These are phyloP conservation scores for Zonotrichia albicollis DNA, from an alignment of 2,797 vertebrate genomes.

Conservation along the genomic window DNA sequence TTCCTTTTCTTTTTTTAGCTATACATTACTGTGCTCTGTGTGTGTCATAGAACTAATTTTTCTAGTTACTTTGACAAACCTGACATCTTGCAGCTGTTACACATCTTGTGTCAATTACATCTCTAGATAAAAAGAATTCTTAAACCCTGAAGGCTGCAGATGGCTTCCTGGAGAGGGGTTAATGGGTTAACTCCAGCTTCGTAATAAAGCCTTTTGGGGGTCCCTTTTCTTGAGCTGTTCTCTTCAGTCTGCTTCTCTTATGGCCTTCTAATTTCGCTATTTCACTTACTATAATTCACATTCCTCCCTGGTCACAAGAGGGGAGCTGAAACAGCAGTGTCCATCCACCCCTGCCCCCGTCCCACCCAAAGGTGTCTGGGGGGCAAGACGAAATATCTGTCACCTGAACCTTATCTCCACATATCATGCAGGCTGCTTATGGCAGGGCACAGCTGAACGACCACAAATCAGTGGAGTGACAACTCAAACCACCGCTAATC, in stretches of 20 bases:
- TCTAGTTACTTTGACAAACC: slow-evolving; percentile 48
- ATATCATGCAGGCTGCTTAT: not conserved
- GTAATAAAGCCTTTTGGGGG: not conserved
- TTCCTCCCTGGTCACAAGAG: not conserved
- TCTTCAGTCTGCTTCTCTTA: not conserved
- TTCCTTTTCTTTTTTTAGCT: not conserved
- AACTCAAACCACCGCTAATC: slow-evolving; percentile 30
- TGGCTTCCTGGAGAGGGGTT: slow-evolving; percentile 56
- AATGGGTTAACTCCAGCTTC: slow-evolving; percentile 40
- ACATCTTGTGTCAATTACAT: slow-evolving; percentile 61
- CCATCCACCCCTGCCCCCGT: not conserved
- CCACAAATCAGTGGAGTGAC: slow-evolving; percentile 61
- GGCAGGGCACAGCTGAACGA: slow-evolving; percentile 29
- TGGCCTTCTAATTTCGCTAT: not conserved
- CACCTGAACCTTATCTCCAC: slow-evolving; percentile 21
- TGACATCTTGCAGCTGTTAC: slow-evolving; percentile 54
- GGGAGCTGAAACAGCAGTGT: not conserved
- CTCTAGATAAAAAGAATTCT: slow-evolving; percentile 67
- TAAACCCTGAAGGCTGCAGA: slow-evolving; percentile 47
- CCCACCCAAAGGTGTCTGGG: not conserved
- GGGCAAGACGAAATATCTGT: not conserved
- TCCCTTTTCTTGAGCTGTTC: not conserved
- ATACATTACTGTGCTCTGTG: not conserved
- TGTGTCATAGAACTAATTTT: slow-evolving; percentile 40
- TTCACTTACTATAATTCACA: not conserved